Base-by-base conservation (phyloP, 1,140 invertebrate genomes). In the Whitmania pigra region DNA sequence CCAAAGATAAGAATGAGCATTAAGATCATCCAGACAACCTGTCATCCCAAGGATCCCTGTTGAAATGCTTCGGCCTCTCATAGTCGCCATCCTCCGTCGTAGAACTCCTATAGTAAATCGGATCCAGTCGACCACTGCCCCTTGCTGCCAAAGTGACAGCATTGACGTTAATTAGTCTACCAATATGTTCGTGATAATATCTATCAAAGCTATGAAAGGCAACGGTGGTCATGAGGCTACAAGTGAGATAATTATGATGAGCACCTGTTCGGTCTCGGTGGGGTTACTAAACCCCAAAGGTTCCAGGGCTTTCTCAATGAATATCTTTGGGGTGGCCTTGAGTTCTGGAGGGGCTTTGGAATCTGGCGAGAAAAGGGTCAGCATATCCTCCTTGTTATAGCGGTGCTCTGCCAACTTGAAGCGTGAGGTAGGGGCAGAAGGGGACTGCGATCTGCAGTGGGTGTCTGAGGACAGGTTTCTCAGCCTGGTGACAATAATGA, bases 321-420 rank as follows among this genome's bases (percentile, higher is more conserved):
- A 88, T 17, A 93, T 82, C 66, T 85, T 84, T 74, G 86, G 84
- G 77, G 88, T 86, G 72, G 84, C 75, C 40, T 77, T 83, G 40
- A 86, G 79, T 67, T 91, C 81, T 70, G 86, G 85, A n/a, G 89
- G 89, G 71, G 88, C 83, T 77, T 85, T 85, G 71, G 85, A 83
- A 77, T 84, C 85, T 76, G 87, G 86, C 76, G 90, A 87, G 78
- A 88, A 92, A 49, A 93, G 79, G 57, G 89, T 89, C 72, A 94
- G 81, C 90, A 94, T 92, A 79, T 93, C 91, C 82, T 94, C 91
- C 75, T 90, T 84, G 40, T 90, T 90, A 49, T 93, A 93, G 73
- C 88, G 84, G 85, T 88, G 86, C 75, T 90, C 88, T 76, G 89
- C 88, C 71, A 89, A 81, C 79, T 90, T 82, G 73, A 79, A 82